These are phyloP conservation scores for Microctonus brassicae DNA, from an alignment of 2,888 invertebrate genomes.

Conservation along the genomic window DNA sequence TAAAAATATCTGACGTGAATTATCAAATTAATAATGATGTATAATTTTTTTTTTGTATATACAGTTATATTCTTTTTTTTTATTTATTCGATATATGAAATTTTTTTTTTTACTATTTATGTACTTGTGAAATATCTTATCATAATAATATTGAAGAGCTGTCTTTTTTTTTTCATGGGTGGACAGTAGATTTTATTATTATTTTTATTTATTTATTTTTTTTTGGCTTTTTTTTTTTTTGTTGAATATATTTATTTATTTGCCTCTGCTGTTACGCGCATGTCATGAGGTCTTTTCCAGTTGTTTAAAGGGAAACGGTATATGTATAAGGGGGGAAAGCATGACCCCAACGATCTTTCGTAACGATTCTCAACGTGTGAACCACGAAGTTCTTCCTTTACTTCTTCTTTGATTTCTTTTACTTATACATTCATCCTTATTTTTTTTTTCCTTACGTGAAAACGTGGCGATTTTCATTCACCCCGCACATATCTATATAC, in stretches of 20 bases:
- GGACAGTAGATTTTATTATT: neutral
- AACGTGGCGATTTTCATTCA: neutral
- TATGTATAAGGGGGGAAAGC: neutral
- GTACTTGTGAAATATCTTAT: neutral
- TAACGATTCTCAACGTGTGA: neutral
- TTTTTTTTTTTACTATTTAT: neutral
- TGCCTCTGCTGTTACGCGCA: neutral
- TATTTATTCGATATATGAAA: neutral
- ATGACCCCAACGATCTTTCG: slow-evolving; percentile 1
- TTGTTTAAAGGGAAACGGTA: neutral
- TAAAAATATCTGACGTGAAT: neutral
- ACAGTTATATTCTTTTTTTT: neutral
- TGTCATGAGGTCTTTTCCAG: neutral
- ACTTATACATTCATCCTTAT: neutral
- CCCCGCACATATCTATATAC: neutral
- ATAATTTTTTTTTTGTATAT: neutral
- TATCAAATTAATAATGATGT: neutral
- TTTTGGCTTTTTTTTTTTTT: neutral
- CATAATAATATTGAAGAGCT: neutral
- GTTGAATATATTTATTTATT: neutral
- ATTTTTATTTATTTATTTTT: neutral
- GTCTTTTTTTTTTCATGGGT: neutral
- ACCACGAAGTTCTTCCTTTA: neutral
- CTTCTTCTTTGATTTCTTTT: neutral
- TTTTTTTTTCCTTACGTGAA: neutral